A percentile compares a stretch with the other conserved stretches of the same genome.
Evolutionary conservation across 2,797 vertebrate genomes (phyloP).

Genomic region (Periophthalmus magnuspinnatus): DNA sequence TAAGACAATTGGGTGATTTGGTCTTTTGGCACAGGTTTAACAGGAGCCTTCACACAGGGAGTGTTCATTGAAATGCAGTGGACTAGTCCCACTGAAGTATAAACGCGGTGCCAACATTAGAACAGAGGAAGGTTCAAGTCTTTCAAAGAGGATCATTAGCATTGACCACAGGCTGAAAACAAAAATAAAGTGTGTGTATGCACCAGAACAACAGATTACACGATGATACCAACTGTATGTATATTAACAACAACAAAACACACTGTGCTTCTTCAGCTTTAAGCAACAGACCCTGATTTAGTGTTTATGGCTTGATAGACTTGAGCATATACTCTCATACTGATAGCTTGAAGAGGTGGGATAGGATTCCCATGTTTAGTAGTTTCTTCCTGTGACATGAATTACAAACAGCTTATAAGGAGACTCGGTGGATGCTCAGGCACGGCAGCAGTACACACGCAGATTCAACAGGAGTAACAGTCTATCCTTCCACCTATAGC

Average conservation of each 20-base stretch:
- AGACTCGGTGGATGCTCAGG: slow-evolving; percentile 24
- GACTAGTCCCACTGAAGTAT: slow-evolving; percentile 45
- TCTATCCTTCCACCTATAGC: slow-evolving; percentile 40
- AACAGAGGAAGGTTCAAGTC: slow-evolving; percentile 44
- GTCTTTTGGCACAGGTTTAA: slow-evolving; percentile 42
- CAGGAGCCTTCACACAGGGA: slow-evolving; percentile 54
- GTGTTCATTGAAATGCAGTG: slow-evolving; percentile 72
- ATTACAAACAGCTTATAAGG: slow-evolving; percentile 46
- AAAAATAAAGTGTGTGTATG: slow-evolving; percentile 60
- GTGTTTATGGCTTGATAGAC: background rate
- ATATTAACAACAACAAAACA: slow-evolving; percentile 21
- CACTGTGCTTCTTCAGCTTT: background rate
- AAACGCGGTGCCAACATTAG: slow-evolving; percentile 37
- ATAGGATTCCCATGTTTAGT: slow-evolving; percentile 21
- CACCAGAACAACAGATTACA: slow-evolving; percentile 27
- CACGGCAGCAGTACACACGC: slow-evolving; percentile 11
- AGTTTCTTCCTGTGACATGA: slow-evolving; percentile 56
- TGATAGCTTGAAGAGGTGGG: slow-evolving; percentile 47
- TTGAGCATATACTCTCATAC: slow-evolving; percentile 21
- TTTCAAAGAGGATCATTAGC: slow-evolving; percentile 69
- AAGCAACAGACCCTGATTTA: slow-evolving; percentile 13
- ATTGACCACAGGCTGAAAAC: slow-evolving; percentile 55
- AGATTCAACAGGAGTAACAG: background rate
- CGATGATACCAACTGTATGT: background rate
- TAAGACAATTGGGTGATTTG: slow-evolving; percentile 33